These are phyloP conservation scores for Falco punctatus DNA, from an alignment of 2,113 vertebrate genomes.

Conservation along the genomic window DNA sequence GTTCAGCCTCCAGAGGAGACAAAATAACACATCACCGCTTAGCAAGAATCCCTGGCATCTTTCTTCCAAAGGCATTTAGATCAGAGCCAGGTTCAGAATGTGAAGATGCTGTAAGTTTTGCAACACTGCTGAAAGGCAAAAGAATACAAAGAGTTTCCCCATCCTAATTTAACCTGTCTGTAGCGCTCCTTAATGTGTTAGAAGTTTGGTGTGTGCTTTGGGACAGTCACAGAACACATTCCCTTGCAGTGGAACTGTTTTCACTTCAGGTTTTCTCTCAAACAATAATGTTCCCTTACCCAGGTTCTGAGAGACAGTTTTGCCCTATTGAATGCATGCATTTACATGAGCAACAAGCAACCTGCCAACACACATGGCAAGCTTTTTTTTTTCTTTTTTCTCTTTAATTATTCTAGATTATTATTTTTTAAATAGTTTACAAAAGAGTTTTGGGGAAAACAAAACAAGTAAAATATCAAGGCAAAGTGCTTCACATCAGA, in stretches of 20 bases:
- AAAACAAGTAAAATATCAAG: neutral
- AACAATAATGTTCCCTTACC: neutral
- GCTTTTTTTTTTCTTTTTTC: neutral
- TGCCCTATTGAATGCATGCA: neutral
- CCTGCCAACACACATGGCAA: neutral
- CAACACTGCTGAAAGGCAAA: neutral
- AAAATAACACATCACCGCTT: neutral
- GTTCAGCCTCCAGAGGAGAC: neutral
- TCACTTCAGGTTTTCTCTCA: neutral
- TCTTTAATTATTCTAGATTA: neutral
- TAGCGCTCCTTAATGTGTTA: neutral
- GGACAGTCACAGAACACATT: neutral
- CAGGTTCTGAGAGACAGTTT: neutral
- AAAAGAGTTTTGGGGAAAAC: neutral
- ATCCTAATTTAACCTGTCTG: neutral
- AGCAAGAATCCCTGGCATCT: neutral
- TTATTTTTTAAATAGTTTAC: neutral
- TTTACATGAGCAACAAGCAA: neutral
- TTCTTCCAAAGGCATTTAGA: neutral
- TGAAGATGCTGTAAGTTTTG: neutral
- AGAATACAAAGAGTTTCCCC: neutral
- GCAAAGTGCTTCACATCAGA: neutral
- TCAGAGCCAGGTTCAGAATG: neutral
- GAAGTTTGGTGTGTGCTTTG: neutral
- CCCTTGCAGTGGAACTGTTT: neutral